Conservation (phyloP, 35 echinoderm and acorn worm species). For the Diadema setosum region DNA sequence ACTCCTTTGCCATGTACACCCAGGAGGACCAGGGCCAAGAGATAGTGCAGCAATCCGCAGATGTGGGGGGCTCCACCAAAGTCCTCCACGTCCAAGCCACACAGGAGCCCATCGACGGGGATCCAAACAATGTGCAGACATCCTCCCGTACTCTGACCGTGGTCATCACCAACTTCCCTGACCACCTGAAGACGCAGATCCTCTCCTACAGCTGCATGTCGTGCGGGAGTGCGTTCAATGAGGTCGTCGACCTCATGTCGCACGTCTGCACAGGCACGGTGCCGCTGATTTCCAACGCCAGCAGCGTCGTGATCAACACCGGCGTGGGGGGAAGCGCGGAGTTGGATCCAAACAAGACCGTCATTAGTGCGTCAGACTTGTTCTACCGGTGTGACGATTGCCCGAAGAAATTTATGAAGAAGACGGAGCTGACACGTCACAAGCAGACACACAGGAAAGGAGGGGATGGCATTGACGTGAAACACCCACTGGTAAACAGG, state of each 20-base stretch:
- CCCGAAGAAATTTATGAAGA: not conserved
- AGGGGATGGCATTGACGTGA: not conserved
- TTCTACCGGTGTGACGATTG: constrained; percentile 8
- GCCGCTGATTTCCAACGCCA: not conserved
- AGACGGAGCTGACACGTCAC: not conserved
- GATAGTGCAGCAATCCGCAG: not conserved
- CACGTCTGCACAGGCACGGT: not conserved
- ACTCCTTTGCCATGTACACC: not conserved
- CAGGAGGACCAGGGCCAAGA: not conserved
- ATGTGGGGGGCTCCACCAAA: not conserved
- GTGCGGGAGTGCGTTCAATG: not conserved
- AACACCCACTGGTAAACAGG: not conserved
- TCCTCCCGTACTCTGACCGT: not conserved
- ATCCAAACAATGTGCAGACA: not conserved
- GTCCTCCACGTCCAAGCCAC: not conserved
- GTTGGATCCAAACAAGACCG: not conserved
- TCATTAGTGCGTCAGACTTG: not conserved
- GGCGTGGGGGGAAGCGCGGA: not conserved
- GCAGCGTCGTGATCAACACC: constrained; percentile 1
- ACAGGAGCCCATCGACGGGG: not conserved
- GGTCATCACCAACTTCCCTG: constrained; percentile 23
- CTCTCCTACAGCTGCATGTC: constrained; percentile 21
- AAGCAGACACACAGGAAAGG: not conserved
- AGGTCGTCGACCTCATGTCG: constrained; percentile 1
- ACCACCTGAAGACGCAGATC: constrained; percentile 5